These are phyloP conservation scores for Proctacanthus coquilletti DNA, from an alignment of 1,140 invertebrate species.

Conservation along the genomic window DNA sequence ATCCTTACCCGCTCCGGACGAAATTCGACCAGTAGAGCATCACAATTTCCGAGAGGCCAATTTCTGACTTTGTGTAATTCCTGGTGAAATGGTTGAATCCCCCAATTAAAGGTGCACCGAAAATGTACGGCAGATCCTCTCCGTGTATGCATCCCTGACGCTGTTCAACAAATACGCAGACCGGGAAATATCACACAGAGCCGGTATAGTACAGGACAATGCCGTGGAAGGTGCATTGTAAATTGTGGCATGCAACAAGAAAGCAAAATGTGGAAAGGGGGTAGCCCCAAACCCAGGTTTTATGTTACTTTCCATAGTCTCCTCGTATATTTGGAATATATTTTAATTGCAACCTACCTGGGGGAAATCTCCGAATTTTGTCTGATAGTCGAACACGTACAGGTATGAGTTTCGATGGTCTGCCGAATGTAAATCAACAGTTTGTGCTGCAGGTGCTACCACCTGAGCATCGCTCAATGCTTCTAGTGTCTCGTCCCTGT, in stretches of 20 bases:
- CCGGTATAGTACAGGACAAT: too few relatives aligned
- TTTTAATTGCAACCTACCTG: conserved; percentile 50
- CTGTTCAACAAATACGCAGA: too few relatives aligned
- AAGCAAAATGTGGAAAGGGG: too few relatives aligned
- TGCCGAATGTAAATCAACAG: conserved; percentile 80
- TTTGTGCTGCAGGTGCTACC: conserved; percentile 81
- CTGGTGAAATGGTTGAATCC: conserved; percentile 67
- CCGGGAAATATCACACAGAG: too few relatives aligned
- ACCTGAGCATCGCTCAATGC: conserved; percentile 86
- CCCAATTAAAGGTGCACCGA: conserved; percentile 64
- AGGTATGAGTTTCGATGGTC: conserved; percentile 69
- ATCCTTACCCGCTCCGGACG: conserved; percentile 79
- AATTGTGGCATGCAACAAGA: too few relatives aligned
- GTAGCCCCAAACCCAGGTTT: too few relatives aligned
- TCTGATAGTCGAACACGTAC: conserved; percentile 90
- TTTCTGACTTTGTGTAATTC: conserved; percentile 82
- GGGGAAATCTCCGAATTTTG: conserved; percentile 76
- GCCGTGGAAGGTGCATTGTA: too few relatives aligned
- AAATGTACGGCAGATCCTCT: conserved; percentile 84
- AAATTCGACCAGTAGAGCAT: conserved; percentile 97
- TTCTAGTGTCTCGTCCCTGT: conserved; percentile 84
- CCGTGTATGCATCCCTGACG: conserved; percentile 78
- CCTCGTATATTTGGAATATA: too few relatives aligned
- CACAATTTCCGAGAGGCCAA: conserved; percentile 75
- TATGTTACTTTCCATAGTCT: too few relatives aligned